Base-by-base conservation (phyloP, 1,140 invertebrate genomes). In the Dendrolimus punctatus region DNA sequence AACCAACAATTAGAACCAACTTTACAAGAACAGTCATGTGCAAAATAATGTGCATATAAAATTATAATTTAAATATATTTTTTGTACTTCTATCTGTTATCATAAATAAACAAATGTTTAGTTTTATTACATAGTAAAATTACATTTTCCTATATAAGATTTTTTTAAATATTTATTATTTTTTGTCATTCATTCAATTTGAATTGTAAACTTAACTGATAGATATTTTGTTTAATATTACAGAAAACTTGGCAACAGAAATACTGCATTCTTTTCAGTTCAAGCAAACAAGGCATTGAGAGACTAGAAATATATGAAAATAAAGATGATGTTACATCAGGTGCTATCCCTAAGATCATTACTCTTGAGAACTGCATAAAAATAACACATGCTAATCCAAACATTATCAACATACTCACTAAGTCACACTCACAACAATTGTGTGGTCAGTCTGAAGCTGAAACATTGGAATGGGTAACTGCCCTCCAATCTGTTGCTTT, bases 341-440 rank as follows among this genome's bases (percentile, higher is more conserved):
- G 88, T 68, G 87, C 89, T 42, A 88, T 90, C 51, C 90, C 91
- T 44, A 92, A 92, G 68, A 95, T 96, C 47, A 91, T 96, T 57
- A 94, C 94, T 2, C 85, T 96, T 41, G 93, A 95, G 86, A 93
- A 95, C 74, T 96, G 95, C 76, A 91, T 95, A 10, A 96, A 96
- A 90, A 95, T 96, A 72, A 91, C 91, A 42, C 89, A 91, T 77
- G 88, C 89, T 77, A 87, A 87, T 76, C 85, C 89, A 10, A 91
- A 90, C 60, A 87, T 85, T 51, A 91, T 92, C 54, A 88, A 87
- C 58, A 89, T 96, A 64, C 89, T 94, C 10, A 95, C 93, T 50
- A 95, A 94, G 82, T 91, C 91, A 49, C 87, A 86, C 8, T 89
- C 90, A 8, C 89, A 95, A 66, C 92, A 94, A 64, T 90, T 96